These are phyloP conservation scores for Stylophora pistillata DNA, from an alignment of 64 coral and sea anemone species.

Conservation along the genomic window DNA sequence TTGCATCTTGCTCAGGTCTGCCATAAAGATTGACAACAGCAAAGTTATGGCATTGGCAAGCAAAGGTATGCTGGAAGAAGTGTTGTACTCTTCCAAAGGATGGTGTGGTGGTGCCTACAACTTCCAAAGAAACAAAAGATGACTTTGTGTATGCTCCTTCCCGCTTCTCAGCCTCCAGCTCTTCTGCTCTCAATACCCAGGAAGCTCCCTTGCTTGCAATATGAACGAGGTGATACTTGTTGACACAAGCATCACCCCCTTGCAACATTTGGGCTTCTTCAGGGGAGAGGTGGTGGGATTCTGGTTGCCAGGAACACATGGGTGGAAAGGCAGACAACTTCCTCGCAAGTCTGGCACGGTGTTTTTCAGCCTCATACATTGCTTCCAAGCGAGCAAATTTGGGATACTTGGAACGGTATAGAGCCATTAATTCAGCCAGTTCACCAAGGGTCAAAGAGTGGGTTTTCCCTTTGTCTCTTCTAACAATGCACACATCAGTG, in stretches of 20 bases:
- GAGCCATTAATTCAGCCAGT: not conserved
- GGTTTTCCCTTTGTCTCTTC: slow-evolving; percentile 18
- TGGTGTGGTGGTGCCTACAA: not conserved
- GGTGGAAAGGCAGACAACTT: slow-evolving; percentile 24
- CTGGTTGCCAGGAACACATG: slow-evolving; percentile 32
- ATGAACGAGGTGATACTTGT: slow-evolving; percentile 22
- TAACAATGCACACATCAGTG: too few species aligned
- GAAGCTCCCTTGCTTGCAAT: slow-evolving; percentile 2
- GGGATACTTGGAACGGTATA: not conserved
- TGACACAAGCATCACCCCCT: slow-evolving; percentile 20
- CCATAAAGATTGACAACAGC: too few species aligned
- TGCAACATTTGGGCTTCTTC: slow-evolving; percentile 10
- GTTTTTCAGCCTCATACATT: slow-evolving; percentile 7
- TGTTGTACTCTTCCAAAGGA: too few species aligned
- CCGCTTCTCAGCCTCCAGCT: slow-evolving; percentile 32
- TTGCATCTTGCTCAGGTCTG: too few species aligned
- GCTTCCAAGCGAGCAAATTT: slow-evolving; percentile 7
- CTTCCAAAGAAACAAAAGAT: slow-evolving; percentile 1
- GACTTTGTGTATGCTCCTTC: not conserved
- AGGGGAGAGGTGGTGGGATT: slow-evolving; percentile 2
- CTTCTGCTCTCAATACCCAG: slow-evolving; percentile 2
- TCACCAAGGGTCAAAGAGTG: not conserved
- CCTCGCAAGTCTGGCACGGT: not conserved
- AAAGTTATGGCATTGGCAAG: too few species aligned
- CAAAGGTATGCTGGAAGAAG: too few species aligned